Evolutionary conservation across 1,140 invertebrate species (phyloP), one percentile per base, ranked within the genome.

Genomic region (Microplitis mediator): DNA sequence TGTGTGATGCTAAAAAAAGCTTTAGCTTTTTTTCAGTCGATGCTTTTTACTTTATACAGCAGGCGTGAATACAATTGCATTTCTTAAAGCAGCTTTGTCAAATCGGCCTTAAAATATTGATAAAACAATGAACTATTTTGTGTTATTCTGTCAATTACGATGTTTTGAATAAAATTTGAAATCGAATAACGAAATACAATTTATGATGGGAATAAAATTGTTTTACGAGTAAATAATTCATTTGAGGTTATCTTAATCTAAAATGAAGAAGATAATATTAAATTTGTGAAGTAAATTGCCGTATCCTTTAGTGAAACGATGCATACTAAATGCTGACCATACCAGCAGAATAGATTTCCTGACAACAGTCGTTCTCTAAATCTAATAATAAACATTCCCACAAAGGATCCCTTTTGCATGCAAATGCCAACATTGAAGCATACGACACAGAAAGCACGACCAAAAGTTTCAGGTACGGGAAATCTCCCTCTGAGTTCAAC

Each of bases 361-460:
- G 5, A 56, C 61, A 70, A 35, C 56, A 63, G 52, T 50, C 31
- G 51, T 54, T 52, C 60, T 45, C 32, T 72, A 70, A 76, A 80
- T 78, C 76, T 80, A 76, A 81, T 82, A 79, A 78, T 77, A 71
- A 74, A 76, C 52, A 74, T 73, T 69, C 34, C 68, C 56, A 32
- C 68, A 63, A 74, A 74, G 65, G 63, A 69, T 63, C 50, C 60
- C 72, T 77, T 78, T 78, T 77, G 61, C 63, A 79, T 80, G 75
- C 76, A 79, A 78, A 77, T 75, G 62, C 64, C 64, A 56, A 56
- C 31, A 65, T 75, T 54, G 60, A 16, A 14, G 9, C 60, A 65
- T 34, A 72, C 14, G 45, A 35, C 16, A n/a, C 54, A 54, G 16
- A 64, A 64, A 69, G 68, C 35, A 69, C 39, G 52, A 45, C 52